Percentiles rank a stretch among this genome's conserved stretches.
These are phyloP conservation scores for Plecotus auritus DNA, from an alignment of 2,113 vertebrate genomes.

Conservation along the genomic window DNA sequence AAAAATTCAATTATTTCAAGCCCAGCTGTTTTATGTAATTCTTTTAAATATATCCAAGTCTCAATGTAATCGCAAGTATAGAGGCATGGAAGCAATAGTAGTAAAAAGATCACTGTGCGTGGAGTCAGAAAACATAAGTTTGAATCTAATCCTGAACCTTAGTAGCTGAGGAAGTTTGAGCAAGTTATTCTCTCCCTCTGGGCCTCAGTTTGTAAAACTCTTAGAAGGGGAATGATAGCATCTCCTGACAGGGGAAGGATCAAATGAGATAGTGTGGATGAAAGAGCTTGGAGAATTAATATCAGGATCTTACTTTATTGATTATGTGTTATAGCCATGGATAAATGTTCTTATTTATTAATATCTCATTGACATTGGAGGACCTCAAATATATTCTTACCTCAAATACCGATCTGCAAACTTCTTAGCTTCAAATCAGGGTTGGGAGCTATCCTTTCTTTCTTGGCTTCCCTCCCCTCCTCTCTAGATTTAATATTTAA, in stretches of 20 bases:
- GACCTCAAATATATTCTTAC: background rate
- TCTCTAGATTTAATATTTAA: constrained; percentile 24
- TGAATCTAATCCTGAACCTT: background rate
- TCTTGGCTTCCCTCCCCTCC: background rate
- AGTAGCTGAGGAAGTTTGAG: background rate
- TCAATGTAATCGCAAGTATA: background rate
- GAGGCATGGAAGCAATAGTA: background rate
- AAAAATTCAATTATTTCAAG: background rate
- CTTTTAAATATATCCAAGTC: background rate
- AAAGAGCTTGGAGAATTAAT: background rate
- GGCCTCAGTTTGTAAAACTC: background rate
- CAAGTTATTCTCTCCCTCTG: background rate
- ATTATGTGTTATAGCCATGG: background rate
- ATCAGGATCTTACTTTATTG: background rate
- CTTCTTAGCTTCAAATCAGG: background rate
- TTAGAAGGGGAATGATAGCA: background rate
- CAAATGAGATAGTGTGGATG: background rate
- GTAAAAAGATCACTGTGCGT: background rate
- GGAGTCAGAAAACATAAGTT: background rate
- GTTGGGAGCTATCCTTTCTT: background rate
- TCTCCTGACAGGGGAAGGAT: background rate
- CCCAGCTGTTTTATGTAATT: background rate
- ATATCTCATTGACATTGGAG: background rate
- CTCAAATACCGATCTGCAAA: background rate
- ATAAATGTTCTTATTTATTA: background rate